Evolutionary conservation across 37 sponge, comb jelly and placozoan species (phyloP), one percentile per base, ranked within the genome.

Genomic region (Corticium candelabrum): DNA sequence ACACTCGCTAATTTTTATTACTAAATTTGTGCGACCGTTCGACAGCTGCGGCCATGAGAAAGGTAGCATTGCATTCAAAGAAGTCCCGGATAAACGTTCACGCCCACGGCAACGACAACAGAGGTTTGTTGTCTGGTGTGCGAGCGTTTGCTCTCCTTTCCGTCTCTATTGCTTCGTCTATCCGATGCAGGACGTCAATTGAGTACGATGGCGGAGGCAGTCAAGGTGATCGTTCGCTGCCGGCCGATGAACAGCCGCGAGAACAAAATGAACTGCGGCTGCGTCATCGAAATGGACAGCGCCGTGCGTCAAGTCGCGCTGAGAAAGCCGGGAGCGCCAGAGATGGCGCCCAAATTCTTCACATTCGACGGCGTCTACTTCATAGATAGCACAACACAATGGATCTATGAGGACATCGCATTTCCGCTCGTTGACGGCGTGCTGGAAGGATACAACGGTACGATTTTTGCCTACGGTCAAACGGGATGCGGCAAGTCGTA

Each of bases 401-500:
- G 77, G 41, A 90, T 97, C 37, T 97, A 97, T 74, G 91, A 94
- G 37, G 94, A 97, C 37, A 89, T 94, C 41, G 92, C 87, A 32
- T 91, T 94, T 79, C 90, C 98, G 0, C 86, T 97, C 21, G 94
- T 97, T 33, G 90, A 79, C 37, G 85, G 92, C 35, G 95, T 97
- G 0, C 56, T 97, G 37, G 88, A 97, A 43, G 98, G 98, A 5
- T 91, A 82, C 76, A 93, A 92, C 68, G 92, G 95, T 11, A 93
- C 98, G 27, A 89, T 97, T 39, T 97, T 97, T 85, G 98, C 98
- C 2, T 97, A 97, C 67, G 98, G 98, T 27, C 98, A 97, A 80
- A 97, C 98, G 4, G 98, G 98, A 11, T 94, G 98, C 80, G 98
- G 98, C 30, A 97, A 97, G 41, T 91, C 91, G 38, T 97, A 76